Conservation (phyloP, 2,113 vertebrate species). For the Scytalopus superciliaris region DNA sequence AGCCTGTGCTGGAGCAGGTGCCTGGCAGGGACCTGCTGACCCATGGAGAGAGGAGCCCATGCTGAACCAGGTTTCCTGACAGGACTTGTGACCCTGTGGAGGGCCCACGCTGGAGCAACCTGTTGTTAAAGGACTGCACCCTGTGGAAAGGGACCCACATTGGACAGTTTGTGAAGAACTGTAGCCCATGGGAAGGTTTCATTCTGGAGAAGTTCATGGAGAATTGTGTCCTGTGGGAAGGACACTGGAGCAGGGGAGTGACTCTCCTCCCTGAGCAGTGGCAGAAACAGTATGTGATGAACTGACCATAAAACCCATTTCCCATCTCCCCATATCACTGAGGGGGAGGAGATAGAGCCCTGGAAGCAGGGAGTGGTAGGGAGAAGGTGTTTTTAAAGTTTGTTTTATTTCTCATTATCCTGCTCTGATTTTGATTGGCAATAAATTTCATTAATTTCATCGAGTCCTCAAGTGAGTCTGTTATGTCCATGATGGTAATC, state of each 20-base stretch:
- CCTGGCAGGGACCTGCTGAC: too few relatives aligned
- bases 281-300: not conserved
- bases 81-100: not conserved
- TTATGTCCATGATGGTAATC: not conserved
- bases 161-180: not conserved
- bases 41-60: too few relatives aligned
- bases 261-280: not conserved
- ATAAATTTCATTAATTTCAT: not conserved
- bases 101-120: not conserved
- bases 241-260: not conserved
- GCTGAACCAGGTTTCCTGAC: not conserved
- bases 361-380: not conserved
- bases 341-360: not conserved
- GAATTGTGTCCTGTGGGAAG: rapidly evolving
- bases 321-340: not conserved
- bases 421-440: not conserved
- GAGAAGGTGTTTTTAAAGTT: not conserved
- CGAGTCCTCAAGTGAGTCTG: too few relatives aligned
- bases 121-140: not conserved
- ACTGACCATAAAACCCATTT: not conserved
- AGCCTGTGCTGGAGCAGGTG: not conserved
- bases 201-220: not conserved
- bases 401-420: not conserved
- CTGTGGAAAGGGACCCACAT: not conserved
- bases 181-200: not conserved